Base-by-base conservation (phyloP, 2,888 invertebrate species). In the Macrophya annulata region DNA sequence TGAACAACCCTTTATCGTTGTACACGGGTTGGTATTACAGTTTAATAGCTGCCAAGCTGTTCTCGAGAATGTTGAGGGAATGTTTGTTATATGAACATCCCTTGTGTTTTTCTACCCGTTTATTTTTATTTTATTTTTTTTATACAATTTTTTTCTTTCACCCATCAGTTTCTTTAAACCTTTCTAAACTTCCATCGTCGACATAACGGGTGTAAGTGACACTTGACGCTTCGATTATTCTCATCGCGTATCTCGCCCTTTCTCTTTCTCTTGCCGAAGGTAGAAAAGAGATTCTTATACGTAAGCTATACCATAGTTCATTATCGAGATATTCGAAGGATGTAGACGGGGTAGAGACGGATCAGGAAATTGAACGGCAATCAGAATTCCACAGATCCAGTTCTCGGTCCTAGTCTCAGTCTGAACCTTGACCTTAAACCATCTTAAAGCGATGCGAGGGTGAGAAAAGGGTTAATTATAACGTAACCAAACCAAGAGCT, bases 41-140 rank as follows among this genome's bases (percentile, higher is more conserved):
- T 74, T 45, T 45, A 68, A 68, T 68, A 68, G 68, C 68, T 68
- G 37, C 68, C 68, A 68, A 25, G 12, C 68, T 68, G 37, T 37
- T 15, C 68, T 12, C 68, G n/a, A 68, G 68, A 68, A 37, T 68
- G 15, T 31, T 37, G 62, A 62, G 12, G 9, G 1, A 21, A 5
- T 2, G 21, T 62, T 62, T 62, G 12, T 25, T 62, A 9, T 25
- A 12, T 25, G 25, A 25, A 25, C 21, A 62, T 25, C 25, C 68
- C 68, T 68, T 17, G 37, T 15, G 68, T 37, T 17, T 37, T 37
- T 68, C 25, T 6, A 25, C 37, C 17, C 31, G 15, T 37, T 15
- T 15, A 12, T 31, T 68, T 37, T 0, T 68, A 15, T 17, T 68
- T 37, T 12, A 31, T 17, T 25, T 25, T 62, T 62, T 1, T 25